Conservation (phyloP, 2,113 vertebrate species). For the Litocranius walleri region DNA sequence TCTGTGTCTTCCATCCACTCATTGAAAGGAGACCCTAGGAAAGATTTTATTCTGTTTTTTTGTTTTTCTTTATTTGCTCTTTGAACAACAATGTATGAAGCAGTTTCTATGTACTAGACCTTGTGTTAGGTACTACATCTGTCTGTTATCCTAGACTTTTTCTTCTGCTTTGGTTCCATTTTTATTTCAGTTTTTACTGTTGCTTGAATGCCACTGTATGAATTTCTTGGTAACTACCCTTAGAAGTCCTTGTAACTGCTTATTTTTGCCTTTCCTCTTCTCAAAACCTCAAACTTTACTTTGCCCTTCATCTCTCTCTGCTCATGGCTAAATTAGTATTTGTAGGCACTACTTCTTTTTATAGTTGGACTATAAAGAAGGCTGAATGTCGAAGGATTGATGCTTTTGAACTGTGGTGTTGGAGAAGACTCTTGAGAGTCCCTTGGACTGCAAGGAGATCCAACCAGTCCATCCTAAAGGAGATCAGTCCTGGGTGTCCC, state of each 20-base stretch:
- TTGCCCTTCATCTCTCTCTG: neutral
- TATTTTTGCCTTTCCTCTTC: neutral
- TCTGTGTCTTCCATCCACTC: neutral
- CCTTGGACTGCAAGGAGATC: too few relatives aligned
- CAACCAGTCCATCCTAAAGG: too few relatives aligned
- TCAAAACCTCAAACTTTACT: neutral
- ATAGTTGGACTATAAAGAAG: neutral
- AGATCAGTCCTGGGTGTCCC: too few relatives aligned
- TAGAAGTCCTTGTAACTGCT: neutral
- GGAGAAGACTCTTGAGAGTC: too few relatives aligned
- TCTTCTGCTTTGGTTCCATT: neutral
- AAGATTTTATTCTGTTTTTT: neutral
- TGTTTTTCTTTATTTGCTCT: neutral
- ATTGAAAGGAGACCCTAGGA: neutral
- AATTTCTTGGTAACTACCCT: neutral
- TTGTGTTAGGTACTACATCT: neutral
- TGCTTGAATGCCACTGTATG: neutral
- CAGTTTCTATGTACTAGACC: neutral
- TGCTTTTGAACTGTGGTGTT: too few relatives aligned
- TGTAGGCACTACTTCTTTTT: neutral
- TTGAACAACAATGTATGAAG: neutral
- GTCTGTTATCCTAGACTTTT: neutral
- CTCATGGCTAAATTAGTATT: neutral
- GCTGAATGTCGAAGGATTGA: rapidly evolving
- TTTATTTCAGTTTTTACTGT: neutral